A percentile compares a stretch with the other conserved stretches of the same genome.
phyloP scores from a whole-genome alignment of 2,113 vertebrate genomes.

The Leptosomus discolor region DNA sequence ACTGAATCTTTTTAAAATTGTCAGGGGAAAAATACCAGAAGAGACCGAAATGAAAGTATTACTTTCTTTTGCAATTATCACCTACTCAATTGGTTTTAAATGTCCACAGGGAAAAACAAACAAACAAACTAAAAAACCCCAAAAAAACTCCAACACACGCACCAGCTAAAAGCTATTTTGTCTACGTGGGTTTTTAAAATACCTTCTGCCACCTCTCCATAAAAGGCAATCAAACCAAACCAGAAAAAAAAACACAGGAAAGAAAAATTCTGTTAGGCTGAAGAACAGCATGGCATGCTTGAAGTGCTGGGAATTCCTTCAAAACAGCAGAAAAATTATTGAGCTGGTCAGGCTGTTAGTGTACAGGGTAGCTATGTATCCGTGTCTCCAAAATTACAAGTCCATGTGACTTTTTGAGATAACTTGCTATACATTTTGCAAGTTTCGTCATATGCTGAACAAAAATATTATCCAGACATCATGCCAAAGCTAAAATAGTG shows the following conservation, averaged over 20 bases:
- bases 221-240: not conserved
- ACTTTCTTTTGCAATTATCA: not conserved
- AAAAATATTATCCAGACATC: not conserved
- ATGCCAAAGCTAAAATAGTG: not conserved
- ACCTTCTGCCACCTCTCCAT: not conserved
- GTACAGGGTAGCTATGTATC: not conserved
- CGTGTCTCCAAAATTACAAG: not conserved
- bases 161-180: not conserved
- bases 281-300: not conserved
- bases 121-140: not conserved
- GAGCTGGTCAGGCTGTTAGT: not conserved
- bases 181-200: not conserved
- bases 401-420: not conserved
- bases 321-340: not conserved
- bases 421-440: not conserved
- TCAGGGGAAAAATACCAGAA: not conserved
- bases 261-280: not conserved
- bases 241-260: rapidly evolving
- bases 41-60: not conserved
- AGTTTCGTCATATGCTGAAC: not conserved
- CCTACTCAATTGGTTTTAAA: not conserved
- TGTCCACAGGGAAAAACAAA: not conserved
- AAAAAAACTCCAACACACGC: not conserved
- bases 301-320: not conserved
- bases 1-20: not conserved